Base-by-base conservation (phyloP, 2,888 invertebrate species). In the Andrena flavipes region DNA sequence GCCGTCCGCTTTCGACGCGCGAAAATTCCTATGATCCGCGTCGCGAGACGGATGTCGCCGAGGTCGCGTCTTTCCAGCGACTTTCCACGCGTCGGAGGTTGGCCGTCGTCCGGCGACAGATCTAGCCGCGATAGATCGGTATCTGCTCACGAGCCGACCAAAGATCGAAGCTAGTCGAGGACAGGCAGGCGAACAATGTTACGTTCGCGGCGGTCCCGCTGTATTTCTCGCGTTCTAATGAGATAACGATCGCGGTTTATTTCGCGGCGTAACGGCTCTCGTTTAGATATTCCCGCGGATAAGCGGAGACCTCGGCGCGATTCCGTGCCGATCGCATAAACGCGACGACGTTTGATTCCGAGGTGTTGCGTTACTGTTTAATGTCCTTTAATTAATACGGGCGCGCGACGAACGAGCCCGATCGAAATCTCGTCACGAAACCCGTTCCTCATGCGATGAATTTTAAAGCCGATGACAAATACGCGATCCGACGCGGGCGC, bases 391-490 rank as follows among this genome's bases (percentile, higher is more conserved):
- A 80, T 80, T 80, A 80, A 84, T 84, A 80, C 81, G 62, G 35
- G 30, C 51, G 59, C 77, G 73, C 65, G 80, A 76, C 73, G 87
- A 71, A 67, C 75, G 29, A 56, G 62, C 48, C 65, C 49, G 82
- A 83, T 83, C 82, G 86, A 86, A 83, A 84, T 84, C 84, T 86
- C 69, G 84, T 83, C 82, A 83, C 82, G 82, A 83, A 83, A 73
- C 49, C 65, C 65, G 68, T 77, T 78, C 54, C 68, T 69, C 77
- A 79, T 84, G 84, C 84, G 74, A 84, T 77, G 82, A 80, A 84
- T 87, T 83, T 84, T 87, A 87, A 87, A 87, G 65, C 80, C 72
- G 73, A 72, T 62, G 84, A 80, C 76, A 77, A 80, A 82, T 82
- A 80, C 74, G 75, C 70, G 75, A 48, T 51, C 51, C 62, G 62